These are phyloP conservation scores for Lacerta bilineata DNA, from an alignment of 2,797 vertebrate species.

Conservation along the genomic window DNA sequence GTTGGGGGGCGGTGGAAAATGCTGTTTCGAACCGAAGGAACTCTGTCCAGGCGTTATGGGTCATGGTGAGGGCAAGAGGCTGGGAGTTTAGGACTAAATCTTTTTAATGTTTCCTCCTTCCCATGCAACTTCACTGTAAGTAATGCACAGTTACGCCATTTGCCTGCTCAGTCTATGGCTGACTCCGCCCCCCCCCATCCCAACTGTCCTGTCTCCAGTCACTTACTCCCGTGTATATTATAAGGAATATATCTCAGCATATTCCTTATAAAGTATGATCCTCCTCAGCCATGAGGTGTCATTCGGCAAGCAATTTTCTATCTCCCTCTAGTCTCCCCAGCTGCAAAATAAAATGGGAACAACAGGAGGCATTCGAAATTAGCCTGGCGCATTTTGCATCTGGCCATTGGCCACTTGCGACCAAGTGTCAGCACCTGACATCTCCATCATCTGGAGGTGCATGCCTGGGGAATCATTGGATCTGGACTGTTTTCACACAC, in stretches of 20 bases:
- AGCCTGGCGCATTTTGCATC: too few species aligned
- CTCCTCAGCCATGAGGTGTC: not conserved
- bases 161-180: not conserved
- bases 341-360: not conserved
- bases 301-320: too few species aligned
- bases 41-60: constrained; percentile 43
- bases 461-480: too few species aligned
- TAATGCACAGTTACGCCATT: not conserved
- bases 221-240: not conserved
- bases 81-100: constrained; percentile 9
- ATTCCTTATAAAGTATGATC: not conserved
- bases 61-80: constrained; percentile 57
- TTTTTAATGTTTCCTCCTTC: not conserved
- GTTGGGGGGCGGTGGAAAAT: constrained; percentile 38
- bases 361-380: too few species aligned
- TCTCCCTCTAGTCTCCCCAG: not conserved
- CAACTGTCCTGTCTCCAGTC: not conserved
- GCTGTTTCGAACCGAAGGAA: constrained; percentile 36
- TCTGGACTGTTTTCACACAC: too few species aligned
- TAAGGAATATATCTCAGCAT: too few species aligned
- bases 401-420: too few species aligned
- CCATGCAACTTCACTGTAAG: not conserved
- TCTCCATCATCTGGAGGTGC: too few species aligned
- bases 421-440: too few species aligned
- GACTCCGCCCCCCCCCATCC: not conserved